Evolutionary conservation across 37 sponge, comb jelly and placozoan species (phyloP), one percentile per base, ranked within the genome.

Genomic region (Ephydatia muelleri): DNA sequence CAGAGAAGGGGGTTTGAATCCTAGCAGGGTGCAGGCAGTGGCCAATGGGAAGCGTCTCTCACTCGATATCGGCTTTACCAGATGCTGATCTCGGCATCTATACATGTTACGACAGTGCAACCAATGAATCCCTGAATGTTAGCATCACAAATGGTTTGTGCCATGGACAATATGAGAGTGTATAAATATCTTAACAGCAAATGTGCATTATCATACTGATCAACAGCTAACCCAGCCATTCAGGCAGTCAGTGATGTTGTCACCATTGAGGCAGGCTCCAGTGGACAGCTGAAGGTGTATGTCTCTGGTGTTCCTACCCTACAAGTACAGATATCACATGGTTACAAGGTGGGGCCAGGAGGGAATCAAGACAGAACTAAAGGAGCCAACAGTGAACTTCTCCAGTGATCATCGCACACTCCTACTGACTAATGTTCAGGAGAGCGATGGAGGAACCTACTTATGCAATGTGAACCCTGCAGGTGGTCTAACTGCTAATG

Each of bases 91-190:
- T 69, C 12, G 86, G 65, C 0, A 29, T 71, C 14, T 85, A 85
- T 38, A 70, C 38, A n/a, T 85, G 86, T 48, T 21, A 19, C 23
- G 86, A 85, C 29, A 32, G 11, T 22, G 33, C 0, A 6, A 85
- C 72, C 19, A 35, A 28, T n/a, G 79, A 78, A 1, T 14, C 34
- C 5, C 14, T 79, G 25, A 36, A 33, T 14, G 21, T 85, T 25
- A 85, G 71, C 38, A 79, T 79, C 71, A 79, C 86, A 16, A 64
- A 26, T 25, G 49, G 86, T 64, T 16, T 33, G 74, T 57, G 43
- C n/a, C n/a, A 6, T 43, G 43, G 43, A 43, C 47, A 43, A 43
- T 43, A 43, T 4, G 8, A 8, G 47, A 43, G 8, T 43, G 47
- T 8, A 43, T 43, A 8, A 4, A 43, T 43, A 43, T 8, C 8